Evolutionary conservation across 2,113 vertebrate species (phyloP).

Genomic region (Dascyllus trimaculatus): DNA sequence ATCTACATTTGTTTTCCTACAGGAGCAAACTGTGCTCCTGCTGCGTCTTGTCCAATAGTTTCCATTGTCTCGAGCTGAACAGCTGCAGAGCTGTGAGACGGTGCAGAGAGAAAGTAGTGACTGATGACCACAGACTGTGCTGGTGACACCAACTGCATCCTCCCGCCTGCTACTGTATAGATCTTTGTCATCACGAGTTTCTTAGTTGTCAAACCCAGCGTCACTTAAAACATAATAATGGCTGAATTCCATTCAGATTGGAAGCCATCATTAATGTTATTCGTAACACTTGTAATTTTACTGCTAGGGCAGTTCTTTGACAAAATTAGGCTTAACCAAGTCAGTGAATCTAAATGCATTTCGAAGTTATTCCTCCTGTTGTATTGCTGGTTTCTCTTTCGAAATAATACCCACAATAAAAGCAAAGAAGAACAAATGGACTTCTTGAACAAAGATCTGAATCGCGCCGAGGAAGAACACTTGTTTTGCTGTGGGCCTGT

Average conservation of each 20-base stretch:
- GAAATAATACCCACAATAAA: constrained; percentile 22
- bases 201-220: constrained; percentile 14
- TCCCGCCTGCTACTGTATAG: background rate
- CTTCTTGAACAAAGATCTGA: background rate
- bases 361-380: background rate
- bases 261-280: background rate
- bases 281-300: background rate
- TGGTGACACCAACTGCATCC: constrained; percentile 26
- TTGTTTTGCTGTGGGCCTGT: background rate
- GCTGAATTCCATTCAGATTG: background rate
- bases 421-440: background rate
- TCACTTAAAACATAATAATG: background rate
- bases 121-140: constrained; percentile 45
- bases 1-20: constrained; percentile 36
- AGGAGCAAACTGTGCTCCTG: constrained; percentile 27
- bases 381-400: constrained; percentile 1
- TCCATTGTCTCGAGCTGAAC: constrained; percentile 52
- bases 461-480: background rate
- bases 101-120: constrained; percentile 35
- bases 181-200: constrained; percentile 1
- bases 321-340: no score
- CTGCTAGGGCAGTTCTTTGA: no score
- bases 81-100: constrained; percentile 65
- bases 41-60: constrained; percentile 48
- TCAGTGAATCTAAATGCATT: no score